Evolutionary conservation across 1,140 invertebrate genomes (phyloP), one percentile per base, ranked within the genome.

Genomic region (Colletes gigas): DNA sequence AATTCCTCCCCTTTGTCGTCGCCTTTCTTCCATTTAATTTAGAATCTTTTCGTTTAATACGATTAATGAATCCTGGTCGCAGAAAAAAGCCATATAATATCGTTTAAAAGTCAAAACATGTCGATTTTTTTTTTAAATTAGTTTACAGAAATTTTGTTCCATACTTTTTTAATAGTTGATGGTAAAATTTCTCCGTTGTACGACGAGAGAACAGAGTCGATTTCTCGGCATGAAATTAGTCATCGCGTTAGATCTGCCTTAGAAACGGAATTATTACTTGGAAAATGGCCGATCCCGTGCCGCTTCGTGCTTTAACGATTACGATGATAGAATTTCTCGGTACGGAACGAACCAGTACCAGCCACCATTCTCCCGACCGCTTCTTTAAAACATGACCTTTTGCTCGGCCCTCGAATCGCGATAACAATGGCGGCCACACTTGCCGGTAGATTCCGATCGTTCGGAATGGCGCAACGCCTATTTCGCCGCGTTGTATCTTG

Each of bases 311-410:
- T 17, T 17, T 1, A 54, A 52, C 41, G 19, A 65, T 41, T 44
- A 10, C 55, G 66, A 75, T 63, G 65, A 74, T 74, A 74, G 72
- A 65, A 65, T 65, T 54, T 54, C 47, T 66, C 60, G 72, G 5
- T n/a, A 2, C 30, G 41, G n/a, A 21, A 10, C 44, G 12, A 21
- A 21, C 12, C 57, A 4, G 15, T 14, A 1, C n/a, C 19, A 41
- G 21, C 15, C 6, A 0, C 59, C 14, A 7, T 69, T 50, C 74
- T 7, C 65, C 6, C 15, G 30, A 3, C 3, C 12, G 68, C 21
- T 70, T 78, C 67, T 67, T 60, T 19, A 21, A 69, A 69, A 17
- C 66, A 39, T 57, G 75, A 78, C 75, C 75, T 78, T 78, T 78
- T 21, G 44, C 15, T 78, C 4, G 17, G 21, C 62, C 62, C 17